Evolutionary conservation across 2,888 invertebrate genomes (phyloP), one percentile per base, ranked within the genome.

Genomic region (Rotaria socialis): DNA sequence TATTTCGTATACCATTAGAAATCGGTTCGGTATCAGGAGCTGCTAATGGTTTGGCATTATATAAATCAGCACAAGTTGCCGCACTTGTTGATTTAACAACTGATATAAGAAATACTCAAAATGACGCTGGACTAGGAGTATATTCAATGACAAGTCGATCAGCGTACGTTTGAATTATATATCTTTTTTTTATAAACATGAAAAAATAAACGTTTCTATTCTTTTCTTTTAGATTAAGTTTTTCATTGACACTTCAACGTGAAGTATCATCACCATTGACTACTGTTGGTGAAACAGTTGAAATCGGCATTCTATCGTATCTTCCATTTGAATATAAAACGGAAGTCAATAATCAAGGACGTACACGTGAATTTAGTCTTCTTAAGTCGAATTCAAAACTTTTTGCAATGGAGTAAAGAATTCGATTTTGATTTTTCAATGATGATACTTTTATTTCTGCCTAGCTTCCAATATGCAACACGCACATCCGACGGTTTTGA

Each of bases 211-310:
- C n/a, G n/a, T n/a, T 52, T 10, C 8, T 14, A 14, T 52, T 14
- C 14, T 7, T 24, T 10, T 80, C 47, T 19, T 55, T 47, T 11
- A 80, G 80, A 80, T 47, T 80, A 16, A 80, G 80, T n/a, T 80
- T 80, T 47, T 80, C 80, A n/a, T 80, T 80, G n/a, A 80, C 80
- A 80, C n/a, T 43, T 80, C 80, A 80, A 80, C 47, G 80, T 80
- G 80, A 80, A 80, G 47, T 80, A 43, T 4, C 47, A 47, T 43
- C 80, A 43, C 80, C 80, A 80, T 43, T 43, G 22, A 6, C 43
- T 2, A 80, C 35, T n/a, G 19, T 80, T n/a, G 80, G 80, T 47
- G 80, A 80, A 80, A 80, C 47, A 10, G 47, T 80, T 24, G 2
- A 80, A n/a, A 7, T 47, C n/a, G 80, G 43, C 35, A 47, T 10